These are phyloP conservation scores for Emys orbicularis DNA, from an alignment of 2,797 vertebrate species.

Conservation along the genomic window DNA sequence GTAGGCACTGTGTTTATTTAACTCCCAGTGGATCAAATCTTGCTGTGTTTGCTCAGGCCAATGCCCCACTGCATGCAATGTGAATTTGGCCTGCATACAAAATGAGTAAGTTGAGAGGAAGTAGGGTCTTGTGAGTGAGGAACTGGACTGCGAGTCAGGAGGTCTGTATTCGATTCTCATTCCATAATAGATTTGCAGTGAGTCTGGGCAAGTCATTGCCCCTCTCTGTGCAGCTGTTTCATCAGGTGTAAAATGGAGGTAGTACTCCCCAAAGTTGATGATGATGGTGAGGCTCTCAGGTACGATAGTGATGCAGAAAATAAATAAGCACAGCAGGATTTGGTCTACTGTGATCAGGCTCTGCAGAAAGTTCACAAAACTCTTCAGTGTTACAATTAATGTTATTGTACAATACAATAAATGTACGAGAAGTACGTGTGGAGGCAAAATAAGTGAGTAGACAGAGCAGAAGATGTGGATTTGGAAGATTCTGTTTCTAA, in stretches of 20 bases:
- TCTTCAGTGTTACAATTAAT: not conserved
- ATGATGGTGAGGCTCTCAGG: not conserved
- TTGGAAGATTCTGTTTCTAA: not conserved
- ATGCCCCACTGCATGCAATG: not conserved
- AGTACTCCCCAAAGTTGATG: not conserved
- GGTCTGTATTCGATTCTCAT: not conserved
- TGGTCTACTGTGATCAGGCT: not conserved
- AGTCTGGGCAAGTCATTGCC: not conserved
- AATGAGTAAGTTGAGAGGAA: not conserved
- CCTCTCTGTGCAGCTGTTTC: not conserved
- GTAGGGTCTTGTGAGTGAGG: not conserved
- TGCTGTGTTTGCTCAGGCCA: not conserved
- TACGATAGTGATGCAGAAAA: not conserved
- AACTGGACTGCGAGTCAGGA: not conserved
- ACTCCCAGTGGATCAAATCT: not conserved
- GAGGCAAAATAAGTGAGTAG: not conserved
- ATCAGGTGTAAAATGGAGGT: not conserved
- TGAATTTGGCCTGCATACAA: not conserved
- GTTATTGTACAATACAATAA: not conserved
- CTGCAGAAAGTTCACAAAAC: not conserved
- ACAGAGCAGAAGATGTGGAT: not conserved
- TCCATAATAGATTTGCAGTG: not conserved
- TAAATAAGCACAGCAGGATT: not conserved
- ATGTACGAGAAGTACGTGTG: not conserved
- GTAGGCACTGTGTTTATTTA: accelerated